Percentiles rank a stretch among this genome's conserved stretches.
Conservation (phyloP, 2,888 invertebrate species). For the Callyntrura sp. region DNA sequence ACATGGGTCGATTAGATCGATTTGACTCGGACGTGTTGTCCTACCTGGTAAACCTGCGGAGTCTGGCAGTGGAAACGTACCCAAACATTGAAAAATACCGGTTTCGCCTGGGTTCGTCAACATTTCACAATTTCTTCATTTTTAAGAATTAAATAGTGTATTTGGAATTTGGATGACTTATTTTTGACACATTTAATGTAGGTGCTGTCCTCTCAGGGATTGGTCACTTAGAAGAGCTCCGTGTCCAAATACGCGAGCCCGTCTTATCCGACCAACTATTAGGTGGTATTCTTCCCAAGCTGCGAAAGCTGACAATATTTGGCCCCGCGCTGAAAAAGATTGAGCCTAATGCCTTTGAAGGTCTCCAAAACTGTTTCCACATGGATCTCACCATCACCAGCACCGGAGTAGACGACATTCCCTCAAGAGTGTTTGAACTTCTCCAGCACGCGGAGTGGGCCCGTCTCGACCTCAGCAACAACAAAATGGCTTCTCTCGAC, state of each 20-base stretch:
- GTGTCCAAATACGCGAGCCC: conserved; percentile 91
- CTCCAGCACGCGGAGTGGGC: conserved; percentile 82
- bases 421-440: conserved; percentile 87
- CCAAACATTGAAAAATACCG: conserved; percentile 89
- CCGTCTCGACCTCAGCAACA: conserved; percentile 91
- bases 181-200: too few species aligned
- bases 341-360: conserved; percentile 91
- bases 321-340: conserved; percentile 91
- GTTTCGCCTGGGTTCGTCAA: conserved; percentile 88
- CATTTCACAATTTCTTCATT: neutral
- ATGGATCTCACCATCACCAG: conserved; percentile 91
- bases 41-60: conserved; percentile 90
- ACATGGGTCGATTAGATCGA: conserved; percentile 90
- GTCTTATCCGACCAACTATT: conserved; percentile 91
- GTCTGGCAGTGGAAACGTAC: conserved; percentile 91
- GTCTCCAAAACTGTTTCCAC: conserved; percentile 91
- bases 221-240: conserved; percentile 90
- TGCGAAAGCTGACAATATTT: conserved; percentile 92
- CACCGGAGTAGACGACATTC: conserved; percentile 92
- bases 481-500: conserved; percentile 92
- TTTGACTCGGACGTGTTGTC: conserved; percentile 92
- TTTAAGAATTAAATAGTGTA: too few species aligned
- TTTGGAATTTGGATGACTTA: neutral
- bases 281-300: conserved; percentile 91
- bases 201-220: conserved; percentile 89